Percentiles rank a stretch among this genome's conserved stretches.
These are phyloP conservation scores for Drosophila subsilvestris DNA, from an alignment of 2,888 invertebrate species.

Conservation along the genomic window DNA sequence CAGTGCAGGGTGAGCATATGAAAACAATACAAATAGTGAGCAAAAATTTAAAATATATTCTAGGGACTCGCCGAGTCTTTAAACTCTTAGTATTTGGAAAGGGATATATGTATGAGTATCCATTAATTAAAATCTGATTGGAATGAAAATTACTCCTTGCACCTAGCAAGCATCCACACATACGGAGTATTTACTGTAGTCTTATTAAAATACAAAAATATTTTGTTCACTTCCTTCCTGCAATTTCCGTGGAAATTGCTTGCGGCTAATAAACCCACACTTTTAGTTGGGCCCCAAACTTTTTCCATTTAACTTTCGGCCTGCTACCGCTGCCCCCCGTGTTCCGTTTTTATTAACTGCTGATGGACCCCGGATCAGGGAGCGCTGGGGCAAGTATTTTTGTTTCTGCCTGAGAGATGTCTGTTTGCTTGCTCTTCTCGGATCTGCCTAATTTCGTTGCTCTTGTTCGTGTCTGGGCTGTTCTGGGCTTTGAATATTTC, in stretches of 20 bases:
- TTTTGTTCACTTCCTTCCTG: slow-evolving; percentile 14
- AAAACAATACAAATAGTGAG: no score
- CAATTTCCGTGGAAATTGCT: slow-evolving; percentile 45
- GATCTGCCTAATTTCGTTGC: slow-evolving; percentile 54
- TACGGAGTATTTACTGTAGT: not conserved
- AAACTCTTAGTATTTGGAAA: not conserved
- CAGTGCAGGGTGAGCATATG: not conserved
- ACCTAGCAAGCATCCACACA: not conserved
- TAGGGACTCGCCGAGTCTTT: not conserved
- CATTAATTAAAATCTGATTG: not conserved
- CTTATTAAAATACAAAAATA: not conserved
- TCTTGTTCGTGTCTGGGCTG: slow-evolving; percentile 25
- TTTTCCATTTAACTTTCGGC: slow-evolving; percentile 76
- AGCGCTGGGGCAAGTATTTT: slow-evolving; percentile 16
- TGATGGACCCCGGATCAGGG: slow-evolving; percentile 45
- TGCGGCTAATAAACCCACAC: slow-evolving; percentile 66
- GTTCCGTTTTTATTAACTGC: slow-evolving; percentile 64
- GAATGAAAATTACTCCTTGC: no score
- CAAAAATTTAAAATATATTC: not conserved
- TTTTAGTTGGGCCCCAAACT: slow-evolving; percentile 62
- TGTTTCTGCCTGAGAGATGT: slow-evolving; percentile 7
- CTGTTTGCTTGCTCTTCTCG: slow-evolving; percentile 24
- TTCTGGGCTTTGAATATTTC: slow-evolving; percentile 62
- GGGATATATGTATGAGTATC: no score
- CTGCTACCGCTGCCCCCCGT: slow-evolving; percentile 45